These are phyloP conservation scores for Rachycentron canadum DNA, from an alignment of 2,797 vertebrate species.

Conservation along the genomic window DNA sequence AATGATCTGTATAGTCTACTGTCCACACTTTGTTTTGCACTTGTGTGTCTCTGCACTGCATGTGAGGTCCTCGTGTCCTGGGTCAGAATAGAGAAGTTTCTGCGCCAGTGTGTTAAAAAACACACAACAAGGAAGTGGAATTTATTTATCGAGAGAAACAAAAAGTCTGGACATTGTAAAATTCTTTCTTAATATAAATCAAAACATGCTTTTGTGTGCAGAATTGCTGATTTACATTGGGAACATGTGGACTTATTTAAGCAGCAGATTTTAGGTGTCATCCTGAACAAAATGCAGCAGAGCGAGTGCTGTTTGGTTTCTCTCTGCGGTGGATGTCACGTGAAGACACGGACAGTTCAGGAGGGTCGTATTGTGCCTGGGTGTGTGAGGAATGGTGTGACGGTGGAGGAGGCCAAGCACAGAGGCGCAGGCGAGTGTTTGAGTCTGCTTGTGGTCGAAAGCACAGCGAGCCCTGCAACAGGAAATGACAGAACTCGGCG, in stretches of 20 bases:
- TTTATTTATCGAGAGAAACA: background rate
- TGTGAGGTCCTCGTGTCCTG: slow-evolving; percentile 47
- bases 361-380: background rate
- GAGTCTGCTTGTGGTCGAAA: slow-evolving; percentile 64
- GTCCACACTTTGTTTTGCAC: slow-evolving; percentile 39
- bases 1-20: slow-evolving; percentile 66
- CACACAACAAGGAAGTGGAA: background rate
- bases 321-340: slow-evolving; percentile 9
- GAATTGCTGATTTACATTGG: background rate
- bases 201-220: background rate
- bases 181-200: background rate
- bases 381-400: slow-evolving; percentile 27
- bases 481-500: slow-evolving; percentile 84
- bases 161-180: background rate
- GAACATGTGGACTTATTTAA: slow-evolving; percentile 8
- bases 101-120: background rate
- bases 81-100: background rate
- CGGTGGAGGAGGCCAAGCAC: slow-evolving; percentile 41
- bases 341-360: slow-evolving; percentile 20
- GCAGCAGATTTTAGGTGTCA: background rate
- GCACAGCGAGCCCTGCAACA: slow-evolving; percentile 70
- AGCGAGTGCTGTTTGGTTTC: slow-evolving; percentile 1
- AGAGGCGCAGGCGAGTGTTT: slow-evolving; percentile 39
- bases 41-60: slow-evolving; percentile 16
- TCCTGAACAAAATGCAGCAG: slow-evolving; percentile 10